Percentiles rank a stretch among this genome's conserved stretches.
Evolutionary conservation across 2,113 vertebrate genomes (phyloP).

Genomic region (Phylloscopus trochilus): DNA sequence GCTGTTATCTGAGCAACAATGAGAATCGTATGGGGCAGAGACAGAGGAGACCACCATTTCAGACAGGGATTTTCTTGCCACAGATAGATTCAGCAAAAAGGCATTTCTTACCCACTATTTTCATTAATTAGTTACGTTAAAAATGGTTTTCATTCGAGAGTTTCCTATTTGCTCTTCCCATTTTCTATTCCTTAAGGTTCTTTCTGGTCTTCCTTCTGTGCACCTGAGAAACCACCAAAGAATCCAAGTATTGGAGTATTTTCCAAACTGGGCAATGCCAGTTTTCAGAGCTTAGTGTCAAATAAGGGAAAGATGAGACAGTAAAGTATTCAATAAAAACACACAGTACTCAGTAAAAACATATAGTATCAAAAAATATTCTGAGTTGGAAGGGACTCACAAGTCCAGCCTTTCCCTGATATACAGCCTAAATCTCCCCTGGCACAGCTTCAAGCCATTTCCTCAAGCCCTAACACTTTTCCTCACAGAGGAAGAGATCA

Average conservation of each 20-base stretch:
- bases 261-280: background rate
- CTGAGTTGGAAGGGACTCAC: background rate
- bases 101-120: background rate
- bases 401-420: background rate
- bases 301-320: background rate
- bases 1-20: background rate
- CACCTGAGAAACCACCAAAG: background rate
- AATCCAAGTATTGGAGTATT: background rate
- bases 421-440: background rate
- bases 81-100: background rate
- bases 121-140: background rate
- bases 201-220: background rate
- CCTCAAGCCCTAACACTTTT: background rate
- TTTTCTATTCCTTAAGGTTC: background rate
- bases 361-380: background rate
- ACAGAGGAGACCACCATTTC: fast-evolving
- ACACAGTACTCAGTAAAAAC: background rate
- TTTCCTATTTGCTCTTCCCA: background rate
- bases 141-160: background rate
- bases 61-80: background rate
- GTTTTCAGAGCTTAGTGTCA: background rate
- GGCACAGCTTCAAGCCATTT: background rate
- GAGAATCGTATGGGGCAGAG: background rate
- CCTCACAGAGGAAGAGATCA: background rate
- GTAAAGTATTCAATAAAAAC: background rate